Evolutionary conservation across 2,888 invertebrate genomes (phyloP).

Genomic region (Zhuqinia jingwanae): DNA sequence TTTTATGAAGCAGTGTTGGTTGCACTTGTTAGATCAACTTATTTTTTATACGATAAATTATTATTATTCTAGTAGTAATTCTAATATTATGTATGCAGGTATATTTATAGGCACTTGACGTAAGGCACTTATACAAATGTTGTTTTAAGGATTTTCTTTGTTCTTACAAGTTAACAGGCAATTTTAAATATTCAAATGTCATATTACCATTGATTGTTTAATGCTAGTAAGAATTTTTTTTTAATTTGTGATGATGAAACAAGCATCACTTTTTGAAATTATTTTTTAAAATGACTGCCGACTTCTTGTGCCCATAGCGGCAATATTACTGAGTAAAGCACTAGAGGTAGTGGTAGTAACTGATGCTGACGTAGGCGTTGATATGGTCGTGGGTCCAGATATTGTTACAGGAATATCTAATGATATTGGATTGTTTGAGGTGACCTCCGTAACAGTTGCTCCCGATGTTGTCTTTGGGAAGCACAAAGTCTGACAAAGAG

Average conservation of each 20-base stretch:
- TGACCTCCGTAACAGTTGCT: not conserved
- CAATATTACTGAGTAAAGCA: slow-evolving; percentile 53
- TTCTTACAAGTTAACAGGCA: too few species aligned
- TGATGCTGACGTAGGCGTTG: not conserved
- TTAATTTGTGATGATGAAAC: not conserved
- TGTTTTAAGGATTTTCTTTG: too few species aligned
- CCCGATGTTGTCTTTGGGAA: slow-evolving; percentile 27
- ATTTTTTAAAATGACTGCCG: slow-evolving; percentile 63
- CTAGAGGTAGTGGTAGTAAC: slow-evolving; percentile 19
- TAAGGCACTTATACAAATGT: slow-evolving; percentile 18
- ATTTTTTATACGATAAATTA: too few species aligned
- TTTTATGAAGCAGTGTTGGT: too few species aligned
- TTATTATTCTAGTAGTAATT: too few species aligned
- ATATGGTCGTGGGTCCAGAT: not conserved
- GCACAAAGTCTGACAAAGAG: slow-evolving; percentile 62
- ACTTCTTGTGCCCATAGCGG: slow-evolving; percentile 63
- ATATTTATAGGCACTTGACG: slow-evolving; percentile 17
- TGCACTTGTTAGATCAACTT: too few species aligned
- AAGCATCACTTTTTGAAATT: too few species aligned
- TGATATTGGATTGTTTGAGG: slow-evolving; percentile 3
- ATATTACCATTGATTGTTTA: too few species aligned
- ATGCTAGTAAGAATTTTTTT: not conserved
- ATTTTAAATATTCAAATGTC: too few species aligned
- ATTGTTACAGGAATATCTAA: not conserved
- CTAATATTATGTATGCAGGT: not conserved